Evolutionary conservation across 1,140 invertebrate species (phyloP).

Genomic region (Aethina tumida): DNA sequence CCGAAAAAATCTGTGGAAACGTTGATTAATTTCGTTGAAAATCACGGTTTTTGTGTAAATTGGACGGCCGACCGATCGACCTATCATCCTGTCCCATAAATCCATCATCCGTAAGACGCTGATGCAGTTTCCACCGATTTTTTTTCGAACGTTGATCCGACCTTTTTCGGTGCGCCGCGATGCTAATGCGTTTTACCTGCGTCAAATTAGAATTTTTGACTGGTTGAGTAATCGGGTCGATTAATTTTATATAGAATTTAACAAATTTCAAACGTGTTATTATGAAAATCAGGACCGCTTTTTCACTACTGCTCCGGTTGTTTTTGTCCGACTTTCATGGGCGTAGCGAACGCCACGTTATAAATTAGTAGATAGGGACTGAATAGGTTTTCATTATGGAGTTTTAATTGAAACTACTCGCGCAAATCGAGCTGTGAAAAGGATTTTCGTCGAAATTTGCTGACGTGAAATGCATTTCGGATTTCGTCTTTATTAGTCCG

Average conservation of each 20-base stretch:
- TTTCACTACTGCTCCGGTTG: background rate
- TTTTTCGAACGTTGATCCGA: background rate
- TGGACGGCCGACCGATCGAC: too few species aligned
- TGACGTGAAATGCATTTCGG: background rate
- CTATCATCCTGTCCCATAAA: slow-evolving; percentile 14
- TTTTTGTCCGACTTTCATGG: too few species aligned
- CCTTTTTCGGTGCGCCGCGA: background rate
- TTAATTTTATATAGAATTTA: slow-evolving; percentile 16
- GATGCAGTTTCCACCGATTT: slow-evolving; percentile 6
- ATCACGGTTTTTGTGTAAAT: too few species aligned
- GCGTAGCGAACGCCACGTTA: too few species aligned
- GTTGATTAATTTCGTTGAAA: too few species aligned
- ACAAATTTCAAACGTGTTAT: slow-evolving; percentile 7
- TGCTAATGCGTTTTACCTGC: slow-evolving; percentile 11
- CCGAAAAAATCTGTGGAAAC: too few species aligned
- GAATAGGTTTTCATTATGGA: too few species aligned
- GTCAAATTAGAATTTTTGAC: slow-evolving; percentile 14
- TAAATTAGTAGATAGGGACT: too few species aligned
- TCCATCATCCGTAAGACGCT: slow-evolving; percentile 12
- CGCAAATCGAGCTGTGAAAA: background rate
- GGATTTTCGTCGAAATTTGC: background rate
- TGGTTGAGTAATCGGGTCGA: slow-evolving; percentile 14
- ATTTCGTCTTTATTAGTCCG: too few species aligned
- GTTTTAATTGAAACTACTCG: background rate
- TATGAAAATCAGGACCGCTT: slow-evolving; percentile 2